These are phyloP conservation scores for Apamea crenata DNA, from an alignment of 2,888 invertebrate genomes.

Conservation along the genomic window DNA sequence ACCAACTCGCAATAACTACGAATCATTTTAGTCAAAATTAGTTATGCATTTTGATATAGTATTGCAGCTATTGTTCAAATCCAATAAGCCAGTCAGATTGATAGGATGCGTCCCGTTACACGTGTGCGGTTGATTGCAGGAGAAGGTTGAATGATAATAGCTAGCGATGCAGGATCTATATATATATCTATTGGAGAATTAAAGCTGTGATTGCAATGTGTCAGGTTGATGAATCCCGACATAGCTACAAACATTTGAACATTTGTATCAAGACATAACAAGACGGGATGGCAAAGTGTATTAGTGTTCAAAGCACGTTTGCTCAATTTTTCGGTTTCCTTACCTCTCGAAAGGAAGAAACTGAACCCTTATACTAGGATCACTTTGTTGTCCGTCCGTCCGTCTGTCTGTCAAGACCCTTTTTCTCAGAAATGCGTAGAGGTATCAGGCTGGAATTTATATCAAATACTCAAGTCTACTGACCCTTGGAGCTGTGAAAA, in stretches of 20 bases:
- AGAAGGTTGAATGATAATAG: background rate
- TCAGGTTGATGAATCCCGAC: background rate
- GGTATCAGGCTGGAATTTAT: too few species aligned
- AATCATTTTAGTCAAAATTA: background rate
- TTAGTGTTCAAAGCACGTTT: too few species aligned
- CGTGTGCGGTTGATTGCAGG: background rate
- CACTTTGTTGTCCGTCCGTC: too few species aligned
- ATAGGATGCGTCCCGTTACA: background rate
- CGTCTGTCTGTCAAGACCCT: too few species aligned
- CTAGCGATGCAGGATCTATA: background rate
- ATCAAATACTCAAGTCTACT: too few species aligned
- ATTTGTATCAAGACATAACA: background rate
- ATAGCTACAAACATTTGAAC: background rate
- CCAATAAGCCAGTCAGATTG: background rate
- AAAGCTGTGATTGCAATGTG: background rate
- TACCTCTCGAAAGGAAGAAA: too few species aligned
- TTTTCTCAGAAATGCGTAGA: too few species aligned
- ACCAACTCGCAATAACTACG: background rate
- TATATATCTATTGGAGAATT: background rate
- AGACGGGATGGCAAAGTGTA: background rate
- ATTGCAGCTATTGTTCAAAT: background rate
- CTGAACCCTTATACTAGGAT: too few species aligned
- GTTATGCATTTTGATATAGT: too few species aligned
- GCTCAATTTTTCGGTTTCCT: too few species aligned
- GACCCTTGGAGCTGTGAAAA: too few species aligned